These are phyloP conservation scores for Platichthys stellatus DNA, from an alignment of 2,113 vertebrate genomes.

Conservation along the genomic window DNA sequence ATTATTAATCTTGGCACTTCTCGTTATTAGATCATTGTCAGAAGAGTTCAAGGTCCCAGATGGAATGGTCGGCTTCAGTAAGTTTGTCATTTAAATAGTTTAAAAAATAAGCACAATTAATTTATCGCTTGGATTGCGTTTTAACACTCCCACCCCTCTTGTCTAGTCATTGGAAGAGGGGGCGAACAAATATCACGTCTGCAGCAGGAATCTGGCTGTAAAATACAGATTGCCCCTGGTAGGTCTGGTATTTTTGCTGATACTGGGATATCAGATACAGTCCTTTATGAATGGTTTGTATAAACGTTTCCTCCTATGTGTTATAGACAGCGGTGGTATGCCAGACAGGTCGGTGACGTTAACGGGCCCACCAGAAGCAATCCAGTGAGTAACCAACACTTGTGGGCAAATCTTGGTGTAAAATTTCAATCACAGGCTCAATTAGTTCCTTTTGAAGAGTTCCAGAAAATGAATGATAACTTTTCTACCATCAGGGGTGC, in stretches of 20 bases:
- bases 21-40: constrained; percentile 86
- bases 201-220: constrained; percentile 97
- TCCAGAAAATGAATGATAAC: not conserved
- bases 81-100: constrained; percentile 69
- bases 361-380: constrained; percentile 93
- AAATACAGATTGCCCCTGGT: constrained; percentile 99
- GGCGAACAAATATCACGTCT: constrained; percentile 98
- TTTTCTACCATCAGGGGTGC: constrained; percentile 81
- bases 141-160: constrained; percentile 12
- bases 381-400: constrained; percentile 87
- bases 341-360: constrained; percentile 96
- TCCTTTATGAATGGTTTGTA: not conserved
- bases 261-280: not conserved
- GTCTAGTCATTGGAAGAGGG: constrained; percentile 95
- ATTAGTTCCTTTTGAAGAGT: no score
- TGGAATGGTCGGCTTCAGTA: constrained; percentile 99
- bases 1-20: not conserved
- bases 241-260: constrained; percentile 30
- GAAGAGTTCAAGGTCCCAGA: constrained; percentile 99
- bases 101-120: rapidly evolving
- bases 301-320: not conserved
- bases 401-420: not conserved
- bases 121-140: not conserved
- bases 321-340: constrained; percentile 94
- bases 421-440: not conserved